These are phyloP conservation scores for Macrotus californicus DNA, from an alignment of 2,113 vertebrate genomes.

Conservation along the genomic window DNA sequence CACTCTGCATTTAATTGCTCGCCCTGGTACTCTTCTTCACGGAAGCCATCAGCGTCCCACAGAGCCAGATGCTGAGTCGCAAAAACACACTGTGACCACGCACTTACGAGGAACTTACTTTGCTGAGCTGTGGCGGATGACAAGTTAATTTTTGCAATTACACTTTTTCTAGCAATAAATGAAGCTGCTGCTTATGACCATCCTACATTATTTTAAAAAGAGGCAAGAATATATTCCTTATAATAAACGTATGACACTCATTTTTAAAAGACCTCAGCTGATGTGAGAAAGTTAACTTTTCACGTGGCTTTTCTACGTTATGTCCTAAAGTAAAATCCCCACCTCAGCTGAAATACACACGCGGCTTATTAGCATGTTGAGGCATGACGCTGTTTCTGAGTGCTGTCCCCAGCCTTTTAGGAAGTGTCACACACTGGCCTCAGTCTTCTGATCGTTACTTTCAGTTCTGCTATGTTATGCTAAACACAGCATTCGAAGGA, in stretches of 20 bases:
- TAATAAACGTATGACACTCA: conserved; percentile 77
- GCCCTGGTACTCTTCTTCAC: conserved; percentile 85
- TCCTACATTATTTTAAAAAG: conserved; percentile 79
- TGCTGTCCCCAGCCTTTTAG: conserved; percentile 39
- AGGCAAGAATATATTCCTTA: conserved; percentile 73
- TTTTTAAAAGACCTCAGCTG: conserved; percentile 69
- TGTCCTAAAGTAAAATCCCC: conserved; percentile 74
- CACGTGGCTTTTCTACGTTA: conserved; percentile 66
- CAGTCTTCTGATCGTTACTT: conserved; percentile 61
- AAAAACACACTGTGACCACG: conserved; percentile 87
- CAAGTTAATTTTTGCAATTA: conserved; percentile 90
- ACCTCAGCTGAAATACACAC: conserved; percentile 73
- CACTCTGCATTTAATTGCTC: conserved; percentile 89
- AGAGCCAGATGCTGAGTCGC: conserved; percentile 88
- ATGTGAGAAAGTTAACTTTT: conserved; percentile 78
- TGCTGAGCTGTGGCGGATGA: conserved; percentile 85
- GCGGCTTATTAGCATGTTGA: conserved; percentile 54
- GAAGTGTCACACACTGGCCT: conserved; percentile 26
- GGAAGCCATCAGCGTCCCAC: conserved; percentile 90
- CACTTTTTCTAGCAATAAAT: conserved; percentile 86
- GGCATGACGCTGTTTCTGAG: conserved; percentile 46
- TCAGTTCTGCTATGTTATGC: conserved; percentile 56
- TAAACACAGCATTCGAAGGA: conserved; percentile 47
- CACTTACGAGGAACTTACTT: conserved; percentile 84
- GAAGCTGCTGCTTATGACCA: conserved; percentile 81